Evolutionary conservation across 2,113 vertebrate species (phyloP), one percentile per base, ranked within the genome.

Genomic region (Petroica traversi): DNA sequence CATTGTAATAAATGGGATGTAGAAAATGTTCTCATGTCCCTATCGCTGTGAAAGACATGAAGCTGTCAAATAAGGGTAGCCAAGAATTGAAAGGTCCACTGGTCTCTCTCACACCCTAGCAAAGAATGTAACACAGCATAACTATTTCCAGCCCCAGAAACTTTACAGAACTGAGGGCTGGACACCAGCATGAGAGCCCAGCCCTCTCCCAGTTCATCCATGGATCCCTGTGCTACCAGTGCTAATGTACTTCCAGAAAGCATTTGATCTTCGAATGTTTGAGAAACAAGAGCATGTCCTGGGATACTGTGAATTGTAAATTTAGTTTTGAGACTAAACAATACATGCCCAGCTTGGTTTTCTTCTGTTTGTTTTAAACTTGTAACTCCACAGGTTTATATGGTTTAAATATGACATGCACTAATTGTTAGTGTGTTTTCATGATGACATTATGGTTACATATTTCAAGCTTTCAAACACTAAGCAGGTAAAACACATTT

Each of bases 211-310:
- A 41, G 8, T 6, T 52, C 19, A 31, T 22, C 29, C 41, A 13
- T 3, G 17, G 9, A 36, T 8, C 8, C 9, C 8, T 0, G 2
- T 52, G 5, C 22, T 18, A 22, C 41, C 20, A 20, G 13, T 5
- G 3, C 24, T 61, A 51, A 40, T 22, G 8, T 8, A 16, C 8
- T 78, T 31, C 59, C 28, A 14, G 25, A 19, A 48, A 78, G 11
- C 26, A 34, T 41, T 41, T 48, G n/a, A 29, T 18, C 19, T 57
- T 19, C 6, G 0, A 1, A 13, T 4, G 0, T 38, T 48, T 71
- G 51, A 71, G 38, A 62, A n/a, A 26, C 4, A 29, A 46, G 10
- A 69, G 19, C 12, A 8, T 33, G 11, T 58, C 52, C 25, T 28
- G 16, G 40, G 31, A 66, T 52, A 11, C 5, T 67, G 18, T 17